Evolutionary conservation across 1,140 invertebrate species (phyloP).

Genomic region (Diuraphis noxia): DNA sequence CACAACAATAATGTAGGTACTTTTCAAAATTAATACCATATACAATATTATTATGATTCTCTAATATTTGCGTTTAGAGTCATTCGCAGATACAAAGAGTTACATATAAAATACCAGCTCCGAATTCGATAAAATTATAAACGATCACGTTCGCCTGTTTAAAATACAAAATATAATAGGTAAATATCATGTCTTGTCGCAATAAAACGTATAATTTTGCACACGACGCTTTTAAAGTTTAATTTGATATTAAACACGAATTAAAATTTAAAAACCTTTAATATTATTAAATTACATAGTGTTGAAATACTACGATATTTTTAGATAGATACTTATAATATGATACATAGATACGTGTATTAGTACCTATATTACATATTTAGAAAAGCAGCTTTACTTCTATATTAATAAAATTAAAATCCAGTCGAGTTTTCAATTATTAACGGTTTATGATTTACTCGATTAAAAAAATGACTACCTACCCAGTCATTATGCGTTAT

Average conservation of each 20-base stretch:
- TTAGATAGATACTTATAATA: not conserved
- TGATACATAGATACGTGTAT: not conserved
- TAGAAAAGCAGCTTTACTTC: not conserved
- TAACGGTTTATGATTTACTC: conserved; percentile 26
- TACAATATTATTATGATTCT: not conserved
- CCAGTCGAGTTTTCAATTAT: not conserved
- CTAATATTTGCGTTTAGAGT: not conserved
- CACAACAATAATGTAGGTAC: too few relatives aligned
- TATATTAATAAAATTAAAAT: not conserved
- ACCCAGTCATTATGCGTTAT: not conserved
- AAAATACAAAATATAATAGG: not conserved
- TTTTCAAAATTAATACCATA: not conserved
- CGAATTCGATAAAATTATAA: not conserved
- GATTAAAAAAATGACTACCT: not conserved
- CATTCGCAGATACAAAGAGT: not conserved
- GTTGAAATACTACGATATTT: not conserved
- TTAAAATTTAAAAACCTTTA: not conserved
- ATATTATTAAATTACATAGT: not conserved
- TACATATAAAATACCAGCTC: not conserved
- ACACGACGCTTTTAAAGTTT: not conserved
- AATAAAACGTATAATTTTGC: not conserved
- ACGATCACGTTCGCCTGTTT: not conserved
- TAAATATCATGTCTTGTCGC: not conserved
- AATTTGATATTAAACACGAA: not conserved
- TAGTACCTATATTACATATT: not conserved